A percentile compares a stretch with the other conserved stretches of the same genome.
Evolutionary conservation across 2,888 invertebrate species (phyloP).

Genomic region (Lochmaea capreae): DNA sequence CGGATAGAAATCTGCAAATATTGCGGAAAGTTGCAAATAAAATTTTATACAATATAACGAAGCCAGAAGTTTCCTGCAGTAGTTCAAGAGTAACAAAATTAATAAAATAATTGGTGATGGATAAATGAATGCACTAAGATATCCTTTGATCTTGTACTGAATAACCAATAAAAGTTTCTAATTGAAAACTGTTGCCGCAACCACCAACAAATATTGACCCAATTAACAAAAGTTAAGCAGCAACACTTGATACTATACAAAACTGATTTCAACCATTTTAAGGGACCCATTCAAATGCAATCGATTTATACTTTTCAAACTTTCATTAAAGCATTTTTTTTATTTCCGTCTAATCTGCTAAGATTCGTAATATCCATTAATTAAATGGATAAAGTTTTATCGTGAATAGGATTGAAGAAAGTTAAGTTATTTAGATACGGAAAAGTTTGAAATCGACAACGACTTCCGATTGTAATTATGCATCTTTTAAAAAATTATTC

Average conservation of each 20-base stretch:
- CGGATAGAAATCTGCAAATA: too few species aligned
- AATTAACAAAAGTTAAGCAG: not conserved
- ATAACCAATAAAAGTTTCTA: not conserved
- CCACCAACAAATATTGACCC: not conserved
- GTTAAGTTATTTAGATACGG: conserved; percentile 32
- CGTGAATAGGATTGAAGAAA: conserved; percentile 25
- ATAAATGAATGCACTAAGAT: too few species aligned
- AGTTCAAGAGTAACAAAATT: too few species aligned
- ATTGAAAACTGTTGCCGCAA: not conserved
- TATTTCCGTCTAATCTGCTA: conserved; percentile 15
- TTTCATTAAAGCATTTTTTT: conserved; percentile 15
- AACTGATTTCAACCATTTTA: not conserved
- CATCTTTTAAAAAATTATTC: conserved; percentile 12
- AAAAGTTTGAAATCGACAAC: conserved; percentile 28
- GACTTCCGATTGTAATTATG: conserved; percentile 26
- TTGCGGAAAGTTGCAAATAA: too few species aligned
- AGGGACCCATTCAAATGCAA: conserved; percentile 4
- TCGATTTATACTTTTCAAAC: conserved; percentile 12
- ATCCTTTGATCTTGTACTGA: too few species aligned
- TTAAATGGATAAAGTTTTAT: conserved; percentile 33
- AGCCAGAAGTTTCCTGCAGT: too few species aligned
- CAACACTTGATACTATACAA: not conserved
- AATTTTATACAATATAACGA: too few species aligned
- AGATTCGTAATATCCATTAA: conserved; percentile 29
- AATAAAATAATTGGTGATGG: too few species aligned